Evolutionary conservation across 2,888 invertebrate species (phyloP), one percentile per base, ranked within the genome.

Genomic region (Melangyna quadrimaculata): DNA sequence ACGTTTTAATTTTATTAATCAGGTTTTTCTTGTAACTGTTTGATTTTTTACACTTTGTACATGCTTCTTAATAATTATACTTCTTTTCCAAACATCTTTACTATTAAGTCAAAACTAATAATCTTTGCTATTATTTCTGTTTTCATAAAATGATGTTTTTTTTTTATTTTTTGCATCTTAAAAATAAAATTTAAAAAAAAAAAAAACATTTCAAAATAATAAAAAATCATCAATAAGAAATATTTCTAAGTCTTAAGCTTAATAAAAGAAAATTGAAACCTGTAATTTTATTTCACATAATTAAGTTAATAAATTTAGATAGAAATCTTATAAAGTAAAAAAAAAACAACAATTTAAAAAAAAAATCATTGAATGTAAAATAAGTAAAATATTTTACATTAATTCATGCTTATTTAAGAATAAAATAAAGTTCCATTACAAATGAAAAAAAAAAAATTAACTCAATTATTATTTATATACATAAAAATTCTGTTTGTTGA

Each of bases 261-360:
- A 75, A 63, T 55, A 40, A 37, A 27, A 40, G 8, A 24, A 40
- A 67, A 80, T 51, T 7, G 8, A 86, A 69, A 86, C 77, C 55
- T 73, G 77, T 53, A 75, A 79, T 75, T 71, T 84, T 43, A 61
- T 80, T 86, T 57, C 53, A 32, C 45, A 61, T 22, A 37, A 37
- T 71, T 75, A 67, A 69, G 75, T 80, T 65, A 80, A 80, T 53
- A 59, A 80, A 86, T 80, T 80, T 86, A 86, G 84, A 86, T 86
- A 86, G 84, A 86, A n/a, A 67, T 53, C 37, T 35, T 80, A 79
- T 69, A 74, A 79, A 12, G 70, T 70, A 70, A 79, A 74, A 83
- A 48, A 70, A 40, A 55, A 63, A 75, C 48, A 74, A 48, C 35
- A 78, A 55, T 22, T 59, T 22, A 19, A 10, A 6, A 19, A 10